Percentiles rank a stretch among this genome's conserved stretches.
phyloP scores from a whole-genome alignment of 1,140 invertebrate genomes.

The Medauroidea extradentata region DNA sequence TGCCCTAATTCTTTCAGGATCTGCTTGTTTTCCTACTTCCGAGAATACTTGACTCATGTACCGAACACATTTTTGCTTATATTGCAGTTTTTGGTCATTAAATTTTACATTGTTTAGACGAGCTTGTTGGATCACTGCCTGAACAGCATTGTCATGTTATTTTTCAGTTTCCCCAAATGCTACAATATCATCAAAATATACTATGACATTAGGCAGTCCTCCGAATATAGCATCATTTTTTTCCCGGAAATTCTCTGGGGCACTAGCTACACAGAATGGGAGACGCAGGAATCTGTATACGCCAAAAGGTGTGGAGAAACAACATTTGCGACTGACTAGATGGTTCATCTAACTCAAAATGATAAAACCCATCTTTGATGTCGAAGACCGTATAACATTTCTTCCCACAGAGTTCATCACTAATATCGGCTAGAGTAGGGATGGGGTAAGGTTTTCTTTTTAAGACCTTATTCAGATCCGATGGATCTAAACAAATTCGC shows the following conservation, averaged over 20 bases:
- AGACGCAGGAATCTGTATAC: conserved; percentile 33
- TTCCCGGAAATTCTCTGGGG: conserved; percentile 38
- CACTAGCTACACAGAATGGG: conserved; percentile 33
- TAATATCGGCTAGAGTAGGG: conserved; percentile 17
- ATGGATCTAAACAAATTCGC: conserved; percentile 40
- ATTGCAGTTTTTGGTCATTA: conserved; percentile 35
- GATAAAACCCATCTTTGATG: conserved; percentile 22
- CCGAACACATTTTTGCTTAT: conserved; percentile 20
- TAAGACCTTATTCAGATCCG: conserved; percentile 16
- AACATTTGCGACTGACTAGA: conserved; percentile 11
- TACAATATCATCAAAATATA: conserved; percentile 40
- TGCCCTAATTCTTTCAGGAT: conserved; percentile 37
- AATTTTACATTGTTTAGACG: conserved; percentile 33
- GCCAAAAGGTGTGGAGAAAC: conserved; percentile 27
- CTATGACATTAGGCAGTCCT: conserved; percentile 33
- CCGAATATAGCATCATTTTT: conserved; percentile 27
- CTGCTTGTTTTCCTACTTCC: conserved; percentile 31
- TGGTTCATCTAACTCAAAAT: conserved; percentile 17
- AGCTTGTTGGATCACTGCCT: conserved; percentile 32
- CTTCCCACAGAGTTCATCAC: conserved; percentile 13
- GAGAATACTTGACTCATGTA: conserved; percentile 37
- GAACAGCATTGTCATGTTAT: conserved; percentile 33
- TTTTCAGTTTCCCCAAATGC: conserved; percentile 20
- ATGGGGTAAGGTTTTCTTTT: conserved; percentile 13
- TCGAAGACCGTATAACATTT: conserved; percentile 21